Evolutionary conservation across 2,113 vertebrate species (phyloP), one percentile per base, ranked within the genome.

Genomic region (Camelus dromedarius): DNA sequence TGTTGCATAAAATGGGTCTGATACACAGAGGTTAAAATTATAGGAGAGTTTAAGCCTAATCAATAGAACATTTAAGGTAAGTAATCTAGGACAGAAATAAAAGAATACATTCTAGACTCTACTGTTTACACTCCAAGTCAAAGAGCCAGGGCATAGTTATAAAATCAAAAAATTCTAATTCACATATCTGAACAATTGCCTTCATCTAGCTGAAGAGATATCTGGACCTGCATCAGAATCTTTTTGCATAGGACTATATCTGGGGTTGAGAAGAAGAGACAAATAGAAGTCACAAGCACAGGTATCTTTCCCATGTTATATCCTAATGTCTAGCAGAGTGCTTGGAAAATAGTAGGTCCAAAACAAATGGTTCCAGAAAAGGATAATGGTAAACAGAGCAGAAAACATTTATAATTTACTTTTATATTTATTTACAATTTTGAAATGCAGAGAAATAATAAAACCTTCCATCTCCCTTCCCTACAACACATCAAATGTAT

Each of bases 361-460:
- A 19, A 54, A 7, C 28, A 93, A 87, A 46, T 38, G 0, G 1
- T 60, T 95, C 58, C 50, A 56, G 18, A 91, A 89, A 93, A 89
- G 28, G 58, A 79, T 83, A 50, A 82, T 22, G n/a, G 6, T 8
- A 50, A 88, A 54, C 30, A 77, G 26, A 77, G 46, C 24, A 66
- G 42, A 38, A 94, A 73, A 22, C 30, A 50, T 58, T n/a, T n/a
- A 22, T 85, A 24, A 73, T 58, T 92, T 70, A 24, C 15, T 56
- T 73, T 95, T 80, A 72, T n/a, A 69, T 62, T 82, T 93, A 38
- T 42, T 93, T 70, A 76, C 6, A 86, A 93, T 32, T 76, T 56
- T 87, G 18, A 75, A 73, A 69, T 90, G 52, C 24, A 85, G 50
- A 72, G 26, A 84, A 70, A 70, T 38, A 87, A 75, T 69, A 30